Percentiles rank a stretch among this genome's conserved stretches.
Evolutionary conservation across 2,113 vertebrate species (phyloP).

Genomic region (Desmodus rotundus): DNA sequence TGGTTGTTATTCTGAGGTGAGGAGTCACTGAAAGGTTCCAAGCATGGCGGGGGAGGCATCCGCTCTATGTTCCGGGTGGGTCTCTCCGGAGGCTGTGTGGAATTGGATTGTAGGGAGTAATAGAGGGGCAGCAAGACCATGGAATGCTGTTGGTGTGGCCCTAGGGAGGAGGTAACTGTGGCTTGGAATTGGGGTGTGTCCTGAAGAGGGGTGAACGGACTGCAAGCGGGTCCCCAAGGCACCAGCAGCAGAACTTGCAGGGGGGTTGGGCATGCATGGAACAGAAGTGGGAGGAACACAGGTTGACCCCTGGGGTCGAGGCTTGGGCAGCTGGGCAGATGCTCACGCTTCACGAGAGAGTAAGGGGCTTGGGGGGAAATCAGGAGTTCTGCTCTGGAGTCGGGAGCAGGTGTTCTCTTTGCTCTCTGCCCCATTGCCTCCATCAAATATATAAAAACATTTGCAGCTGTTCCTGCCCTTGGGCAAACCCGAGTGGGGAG

Average conservation of each 20-base stretch:
- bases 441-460: neutral
- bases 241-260: neutral
- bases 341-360: neutral
- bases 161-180: neutral
- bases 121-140: neutral
- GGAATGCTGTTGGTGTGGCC: neutral
- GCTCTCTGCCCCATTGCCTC: neutral
- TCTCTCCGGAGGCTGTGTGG: neutral
- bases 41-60: neutral
- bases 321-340: neutral
- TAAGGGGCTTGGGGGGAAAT: neutral
- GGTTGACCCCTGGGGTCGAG: neutral
- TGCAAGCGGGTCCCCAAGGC: neutral
- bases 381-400: neutral
- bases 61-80: neutral
- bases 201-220: neutral
- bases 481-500: neutral
- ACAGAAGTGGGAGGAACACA: neutral
- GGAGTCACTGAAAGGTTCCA: neutral
- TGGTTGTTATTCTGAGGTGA: neutral
- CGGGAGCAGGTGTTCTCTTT: neutral
- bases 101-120: neutral
- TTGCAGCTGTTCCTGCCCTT: neutral
- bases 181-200: neutral
- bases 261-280: neutral